These are phyloP conservation scores for Parapristionchus giblindavisi DNA, from an alignment of 2,888 invertebrate species.

Conservation along the genomic window DNA sequence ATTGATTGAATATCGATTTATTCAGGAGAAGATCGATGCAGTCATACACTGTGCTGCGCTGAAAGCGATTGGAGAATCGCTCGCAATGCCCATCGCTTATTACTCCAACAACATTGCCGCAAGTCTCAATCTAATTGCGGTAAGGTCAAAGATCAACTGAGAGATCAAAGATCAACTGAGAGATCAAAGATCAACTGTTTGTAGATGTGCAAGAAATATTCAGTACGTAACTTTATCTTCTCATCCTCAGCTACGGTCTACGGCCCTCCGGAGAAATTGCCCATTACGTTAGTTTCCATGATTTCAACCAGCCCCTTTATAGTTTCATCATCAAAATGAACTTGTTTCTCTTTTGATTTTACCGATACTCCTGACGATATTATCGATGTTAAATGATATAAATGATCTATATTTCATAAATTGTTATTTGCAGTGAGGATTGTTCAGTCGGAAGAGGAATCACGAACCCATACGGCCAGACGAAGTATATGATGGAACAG, in stretches of 20 bases:
- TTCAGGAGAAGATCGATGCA: slow-evolving; percentile 87
- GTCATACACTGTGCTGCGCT: slow-evolving; percentile 95
- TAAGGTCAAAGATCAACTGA: too few relatives aligned
- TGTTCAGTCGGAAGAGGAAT: slow-evolving; percentile 82
- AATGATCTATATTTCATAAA: too few relatives aligned
- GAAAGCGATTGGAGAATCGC: slow-evolving; percentile 95
- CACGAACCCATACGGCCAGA: slow-evolving; percentile 93
- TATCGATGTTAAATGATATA: too few relatives aligned
- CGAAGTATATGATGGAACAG: slow-evolving; percentile 94
- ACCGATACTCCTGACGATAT: neutral
- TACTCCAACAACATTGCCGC: slow-evolving; percentile 93
- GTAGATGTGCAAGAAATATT: slow-evolving; percentile 84
- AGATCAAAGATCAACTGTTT: too few relatives aligned
- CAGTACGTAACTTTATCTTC: slow-evolving; percentile 86
- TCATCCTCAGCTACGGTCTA: slow-evolving; percentile 92
- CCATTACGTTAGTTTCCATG: slow-evolving; percentile 75
- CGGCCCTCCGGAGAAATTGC: slow-evolving; percentile 86
- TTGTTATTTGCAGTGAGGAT: slow-evolving; percentile 2
- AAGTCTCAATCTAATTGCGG: slow-evolving; percentile 80
- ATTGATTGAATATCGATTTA: slow-evolving; percentile 53
- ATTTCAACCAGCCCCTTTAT: neutral
- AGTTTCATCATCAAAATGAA: neutral
- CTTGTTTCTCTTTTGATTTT: neutral
- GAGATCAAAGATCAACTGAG: too few relatives aligned
- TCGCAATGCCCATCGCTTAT: slow-evolving; percentile 88